Evolutionary conservation across 2,113 vertebrate genomes (phyloP), one percentile per base, ranked within the genome.

Genomic region (Corythoichthys haematopterus): DNA sequence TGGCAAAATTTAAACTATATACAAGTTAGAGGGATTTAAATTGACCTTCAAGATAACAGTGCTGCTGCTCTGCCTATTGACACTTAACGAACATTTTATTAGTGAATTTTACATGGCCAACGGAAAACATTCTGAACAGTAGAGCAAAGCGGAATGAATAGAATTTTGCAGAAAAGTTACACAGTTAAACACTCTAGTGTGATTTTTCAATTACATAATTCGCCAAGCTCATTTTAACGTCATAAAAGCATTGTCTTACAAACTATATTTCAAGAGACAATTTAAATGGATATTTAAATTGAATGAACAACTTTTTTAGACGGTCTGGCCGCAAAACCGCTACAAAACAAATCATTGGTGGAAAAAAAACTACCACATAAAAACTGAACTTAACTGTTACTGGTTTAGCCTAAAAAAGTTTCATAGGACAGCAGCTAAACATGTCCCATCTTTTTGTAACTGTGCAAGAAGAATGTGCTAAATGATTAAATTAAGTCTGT

Each of bases 381-480:
- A 48, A 69, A 55, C 14, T 35, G 70, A 76, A 63, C 48, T 46
- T 64, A 9, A 58, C 13, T 16, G 43, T 64, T 14, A 61, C 4
- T 15, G 58, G 53, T 37, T 51, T 11, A 15, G 48, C 60, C 60
- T 62, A 62, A 62, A 46, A 61, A 56, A 66, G 61, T 65, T 57
- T 76, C 61, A 74, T 38, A 60, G 64, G 68, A 74, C 50, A 70
- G 64, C 35, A 69, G 28, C 33, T 51, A 37, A 48, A 51, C 14
- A 46, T 33, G 20, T 62, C 6, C 60, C 45, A 48, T 73, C 13
- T 56, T n/a, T 80, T 33, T 51, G 40, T 59, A 35, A 62, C 6
- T 69, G 67, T 68, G 64, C 69, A 70, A 65, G 35, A 64, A 28
- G 63, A 64, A 64, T 48, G 65, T 65, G 52, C 20, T 65, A 61